phyloP scores from a whole-genome alignment of 2,888 invertebrate genomes.

The Metellina segmentata region DNA sequence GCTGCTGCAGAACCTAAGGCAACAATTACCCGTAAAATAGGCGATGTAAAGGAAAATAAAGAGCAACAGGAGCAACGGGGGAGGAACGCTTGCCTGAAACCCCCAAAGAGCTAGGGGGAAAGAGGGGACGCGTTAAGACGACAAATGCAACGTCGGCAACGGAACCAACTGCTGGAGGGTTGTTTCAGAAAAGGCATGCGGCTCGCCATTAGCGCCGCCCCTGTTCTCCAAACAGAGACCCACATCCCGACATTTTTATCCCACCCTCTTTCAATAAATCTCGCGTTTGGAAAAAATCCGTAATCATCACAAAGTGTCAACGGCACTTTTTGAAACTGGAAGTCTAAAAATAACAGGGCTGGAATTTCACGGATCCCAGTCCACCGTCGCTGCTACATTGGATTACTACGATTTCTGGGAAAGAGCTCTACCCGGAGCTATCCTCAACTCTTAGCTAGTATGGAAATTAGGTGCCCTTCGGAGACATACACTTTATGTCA shows the following conservation, averaged over 20 bases:
- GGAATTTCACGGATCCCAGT: no score
- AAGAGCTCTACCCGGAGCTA: no score
- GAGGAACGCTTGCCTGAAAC: background rate
- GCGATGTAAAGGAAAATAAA: slow-evolving; percentile 17
- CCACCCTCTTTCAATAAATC: background rate
- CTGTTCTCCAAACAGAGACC: background rate
- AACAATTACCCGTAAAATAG: slow-evolving; percentile 38
- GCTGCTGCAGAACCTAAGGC: background rate
- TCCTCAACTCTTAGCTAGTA: no score
- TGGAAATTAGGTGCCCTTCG: no score
- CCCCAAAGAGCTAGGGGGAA: background rate
- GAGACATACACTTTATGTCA: no score
- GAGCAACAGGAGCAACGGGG: slow-evolving; percentile 17
- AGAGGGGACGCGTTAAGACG: slow-evolving; percentile 15
- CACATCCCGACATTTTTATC: background rate
- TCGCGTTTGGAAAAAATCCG: background rate
- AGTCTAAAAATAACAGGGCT: background rate
- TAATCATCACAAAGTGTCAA: background rate
- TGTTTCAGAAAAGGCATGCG: background rate
- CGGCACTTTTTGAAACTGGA: background rate
- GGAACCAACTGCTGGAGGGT: background rate
- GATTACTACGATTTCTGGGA: no score
- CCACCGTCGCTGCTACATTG: no score
- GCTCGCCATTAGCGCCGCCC: background rate
- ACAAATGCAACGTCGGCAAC: slow-evolving; percentile 25